phyloP scores from a whole-genome alignment of 2,888 invertebrate species.

The Dioctria linearis region DNA sequence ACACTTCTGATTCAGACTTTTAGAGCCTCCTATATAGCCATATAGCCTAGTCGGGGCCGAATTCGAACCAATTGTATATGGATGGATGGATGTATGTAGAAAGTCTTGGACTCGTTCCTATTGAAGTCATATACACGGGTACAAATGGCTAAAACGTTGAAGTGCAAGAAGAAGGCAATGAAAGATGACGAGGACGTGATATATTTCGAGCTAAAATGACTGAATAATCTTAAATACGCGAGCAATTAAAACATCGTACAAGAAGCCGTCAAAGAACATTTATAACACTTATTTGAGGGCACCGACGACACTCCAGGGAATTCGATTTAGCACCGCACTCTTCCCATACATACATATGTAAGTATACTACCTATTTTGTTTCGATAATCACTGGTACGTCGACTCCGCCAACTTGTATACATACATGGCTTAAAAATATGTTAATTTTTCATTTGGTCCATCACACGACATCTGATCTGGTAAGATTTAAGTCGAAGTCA shows the following conservation, averaged over 20 bases:
- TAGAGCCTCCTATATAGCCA: background rate
- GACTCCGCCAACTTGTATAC: background rate
- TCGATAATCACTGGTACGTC: background rate
- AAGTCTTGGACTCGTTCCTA: background rate
- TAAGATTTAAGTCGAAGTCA: background rate
- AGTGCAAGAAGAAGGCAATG: constrained; percentile 17
- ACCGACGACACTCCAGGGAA: constrained; percentile 9
- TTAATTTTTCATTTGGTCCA: constrained; percentile 5
- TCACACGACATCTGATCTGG: constrained; percentile 20
- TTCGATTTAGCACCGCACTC: background rate
- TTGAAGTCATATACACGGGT: background rate
- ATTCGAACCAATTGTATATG: no score
- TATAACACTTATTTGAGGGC: constrained; percentile 27
- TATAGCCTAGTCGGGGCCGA: no score
- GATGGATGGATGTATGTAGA: no score
- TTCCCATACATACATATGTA: background rate
- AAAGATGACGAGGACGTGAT: constrained; percentile 49
- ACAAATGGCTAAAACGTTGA: constrained; percentile 32
- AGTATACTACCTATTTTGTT: constrained; percentile 6
- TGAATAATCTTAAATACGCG: constrained; percentile 51
- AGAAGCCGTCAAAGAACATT: constrained; percentile 45
- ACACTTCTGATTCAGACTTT: background rate
- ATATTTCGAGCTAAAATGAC: constrained; percentile 48
- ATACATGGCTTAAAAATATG: background rate
- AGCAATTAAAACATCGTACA: constrained; percentile 52